These are phyloP conservation scores for Sprattus sprattus DNA, from an alignment of 2,113 vertebrate genomes.

Conservation along the genomic window DNA sequence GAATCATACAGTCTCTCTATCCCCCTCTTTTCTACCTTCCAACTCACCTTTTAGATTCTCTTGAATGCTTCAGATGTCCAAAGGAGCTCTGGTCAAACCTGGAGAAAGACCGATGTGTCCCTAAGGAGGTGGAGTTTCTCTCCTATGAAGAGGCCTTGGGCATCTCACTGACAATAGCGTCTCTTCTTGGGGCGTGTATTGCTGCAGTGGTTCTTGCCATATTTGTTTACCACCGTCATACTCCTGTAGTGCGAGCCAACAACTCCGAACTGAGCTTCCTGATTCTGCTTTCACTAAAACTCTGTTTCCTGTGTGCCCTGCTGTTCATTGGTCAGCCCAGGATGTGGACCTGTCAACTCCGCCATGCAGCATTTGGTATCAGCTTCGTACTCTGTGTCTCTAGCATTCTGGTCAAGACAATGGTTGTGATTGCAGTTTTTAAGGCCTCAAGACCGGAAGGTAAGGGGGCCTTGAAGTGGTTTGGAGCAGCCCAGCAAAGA, in stretches of 20 bases:
- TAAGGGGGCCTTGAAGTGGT: constrained; percentile 53
- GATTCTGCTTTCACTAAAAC: constrained; percentile 51
- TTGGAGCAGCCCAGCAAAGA: constrained; percentile 57
- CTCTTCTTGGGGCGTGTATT: constrained; percentile 49
- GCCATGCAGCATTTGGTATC: constrained; percentile 57
- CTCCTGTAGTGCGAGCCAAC: constrained; percentile 59
- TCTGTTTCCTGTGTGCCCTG: constrained; percentile 58
- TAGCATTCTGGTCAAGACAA: constrained; percentile 61
- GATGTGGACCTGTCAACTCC: constrained; percentile 53
- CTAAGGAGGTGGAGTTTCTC: constrained; percentile 57
- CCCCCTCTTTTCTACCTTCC: neutral
- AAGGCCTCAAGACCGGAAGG: constrained; percentile 53
- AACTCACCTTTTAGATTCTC: constrained; percentile 52
- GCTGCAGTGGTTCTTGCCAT: constrained; percentile 44
- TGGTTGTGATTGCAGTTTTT: constrained; percentile 62
- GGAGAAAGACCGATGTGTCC: constrained; percentile 57
- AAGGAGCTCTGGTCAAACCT: constrained; percentile 68
- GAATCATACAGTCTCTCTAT: too few relatives aligned
- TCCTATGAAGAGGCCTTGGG: constrained; percentile 54
- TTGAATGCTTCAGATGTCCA: constrained; percentile 63
- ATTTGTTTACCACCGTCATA: constrained; percentile 50
- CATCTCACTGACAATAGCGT: constrained; percentile 44
- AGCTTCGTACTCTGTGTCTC: constrained; percentile 59
- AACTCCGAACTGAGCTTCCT: constrained; percentile 62
- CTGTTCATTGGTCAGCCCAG: constrained; percentile 58